Conservation (phyloP, 2,888 invertebrate species). For the Drosophila paranaensis region DNA sequence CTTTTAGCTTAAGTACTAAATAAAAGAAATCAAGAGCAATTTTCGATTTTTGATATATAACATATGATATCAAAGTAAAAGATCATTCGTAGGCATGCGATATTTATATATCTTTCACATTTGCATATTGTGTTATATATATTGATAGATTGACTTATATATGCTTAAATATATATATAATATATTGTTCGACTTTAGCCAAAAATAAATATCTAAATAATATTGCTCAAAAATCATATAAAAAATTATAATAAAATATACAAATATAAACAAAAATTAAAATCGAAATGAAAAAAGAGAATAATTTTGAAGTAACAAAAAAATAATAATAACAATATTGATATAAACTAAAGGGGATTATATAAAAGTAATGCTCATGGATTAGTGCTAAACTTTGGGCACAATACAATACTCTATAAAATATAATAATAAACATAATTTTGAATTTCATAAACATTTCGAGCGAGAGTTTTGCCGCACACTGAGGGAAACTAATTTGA, state of each 20-base stretch:
- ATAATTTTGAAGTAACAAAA: background rate
- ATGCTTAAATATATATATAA: background rate
- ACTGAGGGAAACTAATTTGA: slow-evolving; percentile 1
- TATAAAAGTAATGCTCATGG: slow-evolving; percentile 5
- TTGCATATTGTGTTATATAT: background rate
- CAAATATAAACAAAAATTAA: background rate
- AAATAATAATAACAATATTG: background rate
- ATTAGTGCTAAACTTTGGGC: background rate
- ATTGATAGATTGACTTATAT: background rate
- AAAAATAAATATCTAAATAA: background rate
- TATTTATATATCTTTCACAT: background rate
- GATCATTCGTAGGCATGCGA: background rate
- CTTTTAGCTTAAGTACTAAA: slow-evolving; percentile 9
- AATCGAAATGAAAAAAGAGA: background rate
- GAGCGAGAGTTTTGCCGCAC: slow-evolving; percentile 34
- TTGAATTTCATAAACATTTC: background rate
- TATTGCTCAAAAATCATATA: background rate
- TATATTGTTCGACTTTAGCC: background rate
- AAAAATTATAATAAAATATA: background rate
- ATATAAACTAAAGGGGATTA: background rate
- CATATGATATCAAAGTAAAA: background rate
- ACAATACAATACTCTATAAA: background rate
- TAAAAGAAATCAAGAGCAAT: background rate
- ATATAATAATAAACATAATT: background rate
- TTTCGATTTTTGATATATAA: background rate